A percentile compares a stretch with the other conserved stretches of the same genome.
phyloP scores from a whole-genome alignment of 2,888 invertebrate species.

The Tetanocera ferruginea region DNA sequence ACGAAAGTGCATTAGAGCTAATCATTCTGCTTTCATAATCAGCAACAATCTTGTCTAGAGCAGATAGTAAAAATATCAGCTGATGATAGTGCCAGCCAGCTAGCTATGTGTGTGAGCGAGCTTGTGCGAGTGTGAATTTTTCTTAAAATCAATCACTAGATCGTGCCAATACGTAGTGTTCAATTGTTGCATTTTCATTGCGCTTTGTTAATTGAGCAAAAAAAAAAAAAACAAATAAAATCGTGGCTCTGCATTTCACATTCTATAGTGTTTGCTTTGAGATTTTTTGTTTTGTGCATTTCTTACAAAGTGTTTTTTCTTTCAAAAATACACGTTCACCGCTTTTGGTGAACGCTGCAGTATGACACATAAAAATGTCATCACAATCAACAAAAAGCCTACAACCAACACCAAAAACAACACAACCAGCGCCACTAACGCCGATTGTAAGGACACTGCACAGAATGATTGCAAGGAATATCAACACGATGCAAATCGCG shows the following conservation, averaged over 20 bases:
- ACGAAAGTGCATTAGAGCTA: too few species aligned
- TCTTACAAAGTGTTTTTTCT: neutral
- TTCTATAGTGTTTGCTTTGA: neutral
- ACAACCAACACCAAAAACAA: neutral
- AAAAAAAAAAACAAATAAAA: neutral
- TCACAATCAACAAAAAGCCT: neutral
- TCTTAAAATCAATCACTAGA: too few species aligned
- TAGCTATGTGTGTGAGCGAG: neutral
- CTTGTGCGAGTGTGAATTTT: too few species aligned
- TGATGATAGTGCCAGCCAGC: neutral
- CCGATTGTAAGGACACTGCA: neutral
- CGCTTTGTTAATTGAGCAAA: neutral
- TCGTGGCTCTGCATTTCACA: neutral
- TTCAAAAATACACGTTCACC: neutral
- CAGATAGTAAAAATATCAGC: neutral
- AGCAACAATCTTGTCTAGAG: neutral
- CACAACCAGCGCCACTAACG: neutral
- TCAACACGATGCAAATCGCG: conserved; percentile 68
- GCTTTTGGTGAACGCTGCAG: neutral
- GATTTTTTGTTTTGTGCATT: neutral
- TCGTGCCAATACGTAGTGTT: too few species aligned
- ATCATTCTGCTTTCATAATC: too few species aligned
- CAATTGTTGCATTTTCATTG: neutral
- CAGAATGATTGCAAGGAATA: conserved; percentile 28
- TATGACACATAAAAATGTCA: conserved; percentile 9